Evolutionary conservation across 2,888 invertebrate species (phyloP).

Genomic region (Noctua pronuba): DNA sequence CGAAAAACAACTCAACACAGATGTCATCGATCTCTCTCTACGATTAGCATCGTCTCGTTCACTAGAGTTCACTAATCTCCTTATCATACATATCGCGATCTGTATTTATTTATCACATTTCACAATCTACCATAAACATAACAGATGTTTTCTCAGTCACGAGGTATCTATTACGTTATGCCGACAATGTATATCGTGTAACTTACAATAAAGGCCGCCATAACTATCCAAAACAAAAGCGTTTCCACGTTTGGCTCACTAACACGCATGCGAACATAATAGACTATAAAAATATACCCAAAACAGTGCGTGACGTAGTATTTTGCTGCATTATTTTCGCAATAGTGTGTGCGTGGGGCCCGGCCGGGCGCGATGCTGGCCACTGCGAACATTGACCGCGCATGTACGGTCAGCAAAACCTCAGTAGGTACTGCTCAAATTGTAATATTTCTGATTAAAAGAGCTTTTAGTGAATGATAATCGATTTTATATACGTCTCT

Average conservation of each 20-base stretch:
- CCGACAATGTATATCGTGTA: conserved; percentile 54
- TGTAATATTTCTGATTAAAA: conserved; percentile 32
- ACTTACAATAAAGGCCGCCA: conserved; percentile 54
- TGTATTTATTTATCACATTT: conserved; percentile 41
- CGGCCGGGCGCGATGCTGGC: conserved; percentile 73
- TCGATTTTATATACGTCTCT: conserved; percentile 22
- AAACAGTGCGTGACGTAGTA: conserved; percentile 73
- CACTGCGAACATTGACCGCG: conserved; percentile 84
- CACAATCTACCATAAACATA: conserved; percentile 37
- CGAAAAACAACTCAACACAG: conserved; percentile 14
- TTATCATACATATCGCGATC: conserved; percentile 27
- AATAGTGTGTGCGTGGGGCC: conserved; percentile 81
- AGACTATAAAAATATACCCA: conserved; percentile 69
- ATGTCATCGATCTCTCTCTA: conserved; percentile 44
- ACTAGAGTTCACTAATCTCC: conserved; percentile 46
- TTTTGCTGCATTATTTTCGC: conserved; percentile 83
- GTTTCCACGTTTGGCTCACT: conserved; percentile 58
- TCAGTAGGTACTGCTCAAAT: conserved; percentile 45
- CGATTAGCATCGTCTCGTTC: conserved; percentile 42
- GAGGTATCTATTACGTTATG: conserved; percentile 60
- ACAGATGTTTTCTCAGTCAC: conserved; percentile 48
- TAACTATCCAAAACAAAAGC: conserved; percentile 62
- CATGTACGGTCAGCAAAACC: conserved; percentile 69
- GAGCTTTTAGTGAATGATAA: conserved; percentile 19
- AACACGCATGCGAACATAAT: conserved; percentile 64